Base-by-base conservation (phyloP, 2,888 invertebrate species). In the Ennomos fuscantarius region DNA sequence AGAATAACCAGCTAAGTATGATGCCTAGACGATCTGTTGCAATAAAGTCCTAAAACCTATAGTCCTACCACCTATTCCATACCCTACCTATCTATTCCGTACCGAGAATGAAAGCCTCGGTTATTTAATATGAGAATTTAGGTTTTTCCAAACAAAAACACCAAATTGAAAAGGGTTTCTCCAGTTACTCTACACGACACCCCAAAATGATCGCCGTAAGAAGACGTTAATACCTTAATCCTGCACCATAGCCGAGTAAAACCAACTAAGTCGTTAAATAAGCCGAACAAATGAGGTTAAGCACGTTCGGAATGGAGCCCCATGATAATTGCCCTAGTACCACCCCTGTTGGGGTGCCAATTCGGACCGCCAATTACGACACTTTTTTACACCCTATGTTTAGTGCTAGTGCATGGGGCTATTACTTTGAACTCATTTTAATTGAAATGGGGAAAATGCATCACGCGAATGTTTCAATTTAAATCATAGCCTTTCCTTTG, bases 261-360 rank as follows among this genome's bases (percentile, higher is more conserved):
- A 54, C 63, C 49, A 32, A 39, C 60, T 63, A 70, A 77, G 72
- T 73, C 74, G 74, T 78, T 83, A 80, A 84, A 81, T 83, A 84
- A 86, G 79, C 84, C 80, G 71, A 72, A 76, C 84, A 82, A 86
- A 87, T 81, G 81, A 81, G 78, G 82, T 78, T 86, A 84, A 87
- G 82, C 78, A 74, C 74, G 70, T 78, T 50, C 46, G 35, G 33
- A 55, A 51, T 37, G 44, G 71, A 75, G 72, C 81, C 86, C 81
- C 72, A 64, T 64, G 74, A 76, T 82, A 86, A 86, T 85, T 79
- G 82, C 72, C 66, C 66, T 53, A 59, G 64, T 47, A 65, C 62
- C 73, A 69, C 73, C 74, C 70, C 65, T 59, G 49, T 49, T 48
- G 51, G 79, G 77, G 74, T 62, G 63, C 57, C 48, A 64, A 65